A percentile compares a stretch with the other conserved stretches of the same genome.
phyloP scores from a whole-genome alignment of 2,113 vertebrate genomes.

The Ciconia stormi region DNA sequence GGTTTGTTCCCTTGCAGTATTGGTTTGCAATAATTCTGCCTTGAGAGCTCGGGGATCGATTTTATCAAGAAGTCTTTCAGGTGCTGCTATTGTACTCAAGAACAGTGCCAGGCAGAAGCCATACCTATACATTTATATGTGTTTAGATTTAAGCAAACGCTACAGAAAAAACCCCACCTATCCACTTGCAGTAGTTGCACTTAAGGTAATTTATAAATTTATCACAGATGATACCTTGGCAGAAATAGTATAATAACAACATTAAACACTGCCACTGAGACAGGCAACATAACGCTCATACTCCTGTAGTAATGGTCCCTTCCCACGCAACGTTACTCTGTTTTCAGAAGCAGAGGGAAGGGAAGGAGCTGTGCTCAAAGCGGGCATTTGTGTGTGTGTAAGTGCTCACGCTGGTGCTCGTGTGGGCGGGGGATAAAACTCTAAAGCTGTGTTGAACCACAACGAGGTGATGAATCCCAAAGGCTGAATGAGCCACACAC shows the following conservation, averaged over 20 bases:
- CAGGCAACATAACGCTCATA: neutral
- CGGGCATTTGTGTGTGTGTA: rapidly evolving
- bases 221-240: neutral
- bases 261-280: neutral
- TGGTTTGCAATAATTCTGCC: neutral
- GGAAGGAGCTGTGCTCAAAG: neutral
- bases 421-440: neutral
- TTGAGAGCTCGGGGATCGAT: neutral
- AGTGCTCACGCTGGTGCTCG: neutral
- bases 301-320: neutral
- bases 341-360: neutral
- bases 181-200: neutral
- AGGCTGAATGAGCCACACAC: neutral
- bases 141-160: neutral
- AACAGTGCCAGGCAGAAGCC: neutral
- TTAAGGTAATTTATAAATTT: neutral
- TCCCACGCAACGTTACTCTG: neutral
- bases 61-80: neutral
- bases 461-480: neutral
- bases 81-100: neutral
- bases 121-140: neutral
- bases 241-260: neutral
- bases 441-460: neutral
- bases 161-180: neutral
- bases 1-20: neutral